These are phyloP conservation scores for Melangyna quadrimaculata DNA, from an alignment of 2,888 invertebrate genomes.

Conservation along the genomic window DNA sequence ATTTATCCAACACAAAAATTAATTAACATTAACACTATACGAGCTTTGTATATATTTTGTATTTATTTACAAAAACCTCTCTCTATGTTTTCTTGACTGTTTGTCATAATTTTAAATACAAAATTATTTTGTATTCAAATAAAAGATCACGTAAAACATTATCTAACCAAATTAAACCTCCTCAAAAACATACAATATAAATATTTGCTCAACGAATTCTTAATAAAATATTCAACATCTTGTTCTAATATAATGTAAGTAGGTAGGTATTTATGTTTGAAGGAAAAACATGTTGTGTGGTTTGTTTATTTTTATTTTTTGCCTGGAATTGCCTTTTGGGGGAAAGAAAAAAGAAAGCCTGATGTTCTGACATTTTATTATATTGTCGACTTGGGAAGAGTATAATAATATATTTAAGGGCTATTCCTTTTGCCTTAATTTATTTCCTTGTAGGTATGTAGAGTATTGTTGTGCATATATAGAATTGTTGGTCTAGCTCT, in stretches of 20 bases:
- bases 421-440: background rate
- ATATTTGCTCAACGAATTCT: background rate
- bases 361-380: background rate
- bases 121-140: background rate
- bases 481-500: background rate
- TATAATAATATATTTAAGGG: background rate
- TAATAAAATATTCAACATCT: conserved; percentile 5
- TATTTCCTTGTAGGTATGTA: background rate
- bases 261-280: background rate
- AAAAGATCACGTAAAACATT: background rate
- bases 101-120: background rate
- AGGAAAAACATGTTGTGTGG: background rate
- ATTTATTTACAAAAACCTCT: too few species aligned
- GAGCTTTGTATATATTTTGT: too few species aligned
- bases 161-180: background rate
- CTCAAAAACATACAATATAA: background rate
- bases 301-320: background rate
- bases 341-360: background rate
- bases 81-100: background rate
- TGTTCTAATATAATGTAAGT: background rate
- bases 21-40: too few species aligned
- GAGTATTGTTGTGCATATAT: background rate
- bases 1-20: too few species aligned
- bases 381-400: background rate
- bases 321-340: background rate